Base-by-base conservation (phyloP, 92 coral and sea anemone genomes). In the Phenganax subtilis region DNA sequence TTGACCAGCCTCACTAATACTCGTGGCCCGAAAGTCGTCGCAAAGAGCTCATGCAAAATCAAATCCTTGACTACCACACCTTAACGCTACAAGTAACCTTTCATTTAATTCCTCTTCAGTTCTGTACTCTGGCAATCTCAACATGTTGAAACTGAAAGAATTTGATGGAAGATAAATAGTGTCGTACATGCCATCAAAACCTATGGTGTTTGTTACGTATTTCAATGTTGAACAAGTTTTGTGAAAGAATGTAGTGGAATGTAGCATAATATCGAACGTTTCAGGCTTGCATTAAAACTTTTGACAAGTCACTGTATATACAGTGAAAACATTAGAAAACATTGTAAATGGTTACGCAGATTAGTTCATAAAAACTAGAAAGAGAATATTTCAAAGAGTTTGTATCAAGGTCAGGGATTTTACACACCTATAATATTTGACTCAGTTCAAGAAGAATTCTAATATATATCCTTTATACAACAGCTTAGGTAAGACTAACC, bases 51-150 rank as follows among this genome's bases (percentile, higher is more conserved):
- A 86, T 17, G 89, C 89, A 76, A 86, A 86, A 60, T 86, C 89
- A 76, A 86, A 86, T 25, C 89, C 89, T 80, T 81, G 86, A 70
- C 89, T 86, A 27, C 89, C 89, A 82, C 86, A 86, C 58, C 89
- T 80, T 63, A 86, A 84, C 54, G 89, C 89, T 59, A 86, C 75
- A 28, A 86, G 85, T 57, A 86, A 61, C 68, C 83, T 72, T 30
- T 86, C 84, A 37, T 81, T 82, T 28, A 86, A 59, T 31, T 86
- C 89, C 37, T 75, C 86, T 53, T 86, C 86, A 6, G 85, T 75
- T 58, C 77, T 58, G 82, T 86, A 86, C 59, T 86, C 89, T 51
- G 89, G 89, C 54, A 86, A 55, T 68, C 84, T 65, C 10, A 86
- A 65, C 64, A 86, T 84, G 86, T 86, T 86, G 84, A 86, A 86